phyloP scores from a whole-genome alignment of 2,888 invertebrate species.

The Glyphotaelius pellucidus region DNA sequence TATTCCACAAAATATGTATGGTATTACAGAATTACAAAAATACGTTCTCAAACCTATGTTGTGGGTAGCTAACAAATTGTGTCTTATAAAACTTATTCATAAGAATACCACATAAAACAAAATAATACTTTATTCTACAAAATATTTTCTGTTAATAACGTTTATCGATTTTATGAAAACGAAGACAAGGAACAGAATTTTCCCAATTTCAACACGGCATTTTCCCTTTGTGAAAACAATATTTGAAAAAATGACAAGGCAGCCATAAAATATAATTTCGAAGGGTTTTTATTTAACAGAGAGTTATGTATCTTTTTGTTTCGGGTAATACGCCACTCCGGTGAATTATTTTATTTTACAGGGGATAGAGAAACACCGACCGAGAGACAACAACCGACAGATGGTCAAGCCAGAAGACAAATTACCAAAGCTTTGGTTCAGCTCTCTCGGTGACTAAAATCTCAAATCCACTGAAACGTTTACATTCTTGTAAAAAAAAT shows the following conservation, averaged over 20 bases:
- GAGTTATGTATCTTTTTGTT: slow-evolving; percentile 39
- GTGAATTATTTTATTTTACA: slow-evolving; percentile 11
- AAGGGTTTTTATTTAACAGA: slow-evolving; percentile 21
- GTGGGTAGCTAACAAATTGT: too few relatives aligned
- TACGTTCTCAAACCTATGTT: too few relatives aligned
- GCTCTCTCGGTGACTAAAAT: not conserved
- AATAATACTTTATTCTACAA: not conserved
- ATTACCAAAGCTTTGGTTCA: not conserved
- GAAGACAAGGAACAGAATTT: not conserved
- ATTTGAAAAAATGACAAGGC: not conserved
- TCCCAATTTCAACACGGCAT: not conserved
- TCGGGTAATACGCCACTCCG: not conserved
- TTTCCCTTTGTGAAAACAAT: not conserved
- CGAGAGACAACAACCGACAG: not conserved
- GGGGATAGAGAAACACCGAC: slow-evolving; percentile 19
- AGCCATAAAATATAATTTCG: not conserved
- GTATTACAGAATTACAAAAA: too few relatives aligned
- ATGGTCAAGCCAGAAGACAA: not conserved
- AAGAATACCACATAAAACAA: not conserved
- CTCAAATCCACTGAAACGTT: not conserved
- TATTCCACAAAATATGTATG: not conserved
- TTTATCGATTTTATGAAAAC: not conserved
- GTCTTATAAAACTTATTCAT: too few relatives aligned
- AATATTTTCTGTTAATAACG: not conserved
- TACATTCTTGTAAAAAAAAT: not conserved